Conservation (phyloP, 2,888 invertebrate species). For the Heliconius aoede region DNA sequence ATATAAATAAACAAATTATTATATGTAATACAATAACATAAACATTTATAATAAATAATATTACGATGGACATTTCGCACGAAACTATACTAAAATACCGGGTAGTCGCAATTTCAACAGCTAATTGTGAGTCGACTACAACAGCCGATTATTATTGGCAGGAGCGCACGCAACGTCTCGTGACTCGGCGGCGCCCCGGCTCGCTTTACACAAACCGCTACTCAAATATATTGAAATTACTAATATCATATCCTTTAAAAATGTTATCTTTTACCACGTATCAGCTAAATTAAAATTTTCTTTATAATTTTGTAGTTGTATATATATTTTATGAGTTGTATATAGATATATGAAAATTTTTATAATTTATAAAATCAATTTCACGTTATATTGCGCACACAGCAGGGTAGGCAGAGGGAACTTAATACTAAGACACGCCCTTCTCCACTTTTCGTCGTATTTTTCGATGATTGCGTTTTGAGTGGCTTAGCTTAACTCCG, state of each 20-base stretch:
- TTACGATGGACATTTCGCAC: conserved; percentile 43
- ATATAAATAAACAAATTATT: conserved; percentile 33
- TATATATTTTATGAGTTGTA: too few relatives aligned
- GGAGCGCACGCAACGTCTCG: conserved; percentile 75
- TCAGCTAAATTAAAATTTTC: conserved; percentile 18
- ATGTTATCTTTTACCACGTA: conserved; percentile 34
- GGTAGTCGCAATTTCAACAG: conserved; percentile 59
- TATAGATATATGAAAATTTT: too few relatives aligned
- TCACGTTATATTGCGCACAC: too few relatives aligned
- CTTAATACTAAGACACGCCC: too few relatives aligned
- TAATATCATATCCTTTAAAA: conserved; percentile 47
- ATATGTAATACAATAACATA: conserved; percentile 38
- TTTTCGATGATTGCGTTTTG: too few relatives aligned
- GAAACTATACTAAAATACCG: conserved; percentile 45
- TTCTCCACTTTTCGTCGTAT: too few relatives aligned
- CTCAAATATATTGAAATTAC: conserved; percentile 64
- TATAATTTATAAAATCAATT: too few relatives aligned
- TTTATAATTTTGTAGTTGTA: background rate
- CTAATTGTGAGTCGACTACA: conserved; percentile 64
- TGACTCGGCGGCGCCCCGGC: conserved; percentile 55
- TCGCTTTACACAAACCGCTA: conserved; percentile 57
- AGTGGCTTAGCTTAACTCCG: too few relatives aligned
- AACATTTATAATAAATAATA: conserved; percentile 43
- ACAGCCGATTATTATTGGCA: conserved; percentile 74
- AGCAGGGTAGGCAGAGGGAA: too few relatives aligned